Conservation (phyloP, 2,797 vertebrate species). For the Enoplosus armatus region DNA sequence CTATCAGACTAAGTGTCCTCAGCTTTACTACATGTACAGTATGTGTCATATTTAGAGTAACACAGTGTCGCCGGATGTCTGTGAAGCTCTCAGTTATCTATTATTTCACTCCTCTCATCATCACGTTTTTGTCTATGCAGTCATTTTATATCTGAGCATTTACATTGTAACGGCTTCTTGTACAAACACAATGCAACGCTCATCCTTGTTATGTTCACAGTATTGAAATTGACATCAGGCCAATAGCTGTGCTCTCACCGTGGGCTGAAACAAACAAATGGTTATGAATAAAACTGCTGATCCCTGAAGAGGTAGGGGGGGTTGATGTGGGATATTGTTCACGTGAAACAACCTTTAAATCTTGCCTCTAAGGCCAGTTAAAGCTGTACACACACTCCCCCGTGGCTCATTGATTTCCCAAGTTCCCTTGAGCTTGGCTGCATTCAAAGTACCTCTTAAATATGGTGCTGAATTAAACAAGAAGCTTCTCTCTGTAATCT, state of each 20-base stretch:
- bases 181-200: conserved; percentile 17
- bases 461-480: conserved; percentile 29
- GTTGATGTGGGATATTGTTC: conserved; percentile 24
- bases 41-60: not conserved
- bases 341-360: conserved; percentile 56
- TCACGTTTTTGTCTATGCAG: not conserved
- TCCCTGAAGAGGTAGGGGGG: conserved; percentile 34
- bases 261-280: conserved; percentile 49
- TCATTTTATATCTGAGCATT: conserved; percentile 15
- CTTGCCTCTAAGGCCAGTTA: conserved; percentile 50
- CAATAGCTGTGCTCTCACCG: conserved; percentile 27
- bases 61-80: not conserved
- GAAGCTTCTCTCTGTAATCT: conserved; percentile 4
- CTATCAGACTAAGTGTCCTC: not conserved
- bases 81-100: not conserved
- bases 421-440: conserved; percentile 41
- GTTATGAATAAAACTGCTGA: conserved; percentile 58
- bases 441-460: conserved; percentile 41
- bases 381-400: conserved; percentile 33
- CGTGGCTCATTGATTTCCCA: conserved; percentile 54
- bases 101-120: conserved; percentile 1
- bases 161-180: not conserved
- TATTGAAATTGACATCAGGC: conserved; percentile 34
- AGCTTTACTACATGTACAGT: not conserved
- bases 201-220: conserved; percentile 21